Evolutionary conservation across 2,888 invertebrate genomes (phyloP).

Genomic region (Plagodis pulveraria): DNA sequence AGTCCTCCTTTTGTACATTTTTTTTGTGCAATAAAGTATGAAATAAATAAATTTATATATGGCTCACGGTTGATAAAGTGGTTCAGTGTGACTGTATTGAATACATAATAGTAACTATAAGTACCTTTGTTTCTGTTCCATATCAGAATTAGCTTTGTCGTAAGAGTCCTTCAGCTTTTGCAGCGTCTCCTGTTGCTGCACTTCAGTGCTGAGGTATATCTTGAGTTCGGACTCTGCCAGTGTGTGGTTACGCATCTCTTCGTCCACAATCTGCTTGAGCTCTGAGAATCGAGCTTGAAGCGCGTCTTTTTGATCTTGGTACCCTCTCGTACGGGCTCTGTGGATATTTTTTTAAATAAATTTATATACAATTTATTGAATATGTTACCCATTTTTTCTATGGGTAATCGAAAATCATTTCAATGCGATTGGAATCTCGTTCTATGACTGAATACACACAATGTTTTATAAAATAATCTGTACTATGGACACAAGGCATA

Average conservation of each 20-base stretch:
- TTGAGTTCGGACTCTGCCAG: constrained; percentile 92
- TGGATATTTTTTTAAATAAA: neutral
- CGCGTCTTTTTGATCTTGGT: constrained; percentile 89
- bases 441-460: no score
- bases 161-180: constrained; percentile 83
- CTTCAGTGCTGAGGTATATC: constrained; percentile 88
- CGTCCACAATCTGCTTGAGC: constrained; percentile 88
- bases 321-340: constrained; percentile 86
- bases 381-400: no score
- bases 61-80: no score
- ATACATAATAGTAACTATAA: constrained; percentile 29
- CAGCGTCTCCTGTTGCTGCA: constrained; percentile 86
- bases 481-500: no score
- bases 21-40: no score
- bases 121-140: constrained; percentile 78
- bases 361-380: neutral
- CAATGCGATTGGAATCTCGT: no score
- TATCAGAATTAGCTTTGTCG: constrained; percentile 73
- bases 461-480: no score
- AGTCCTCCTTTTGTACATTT: no score
- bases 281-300: constrained; percentile 88
- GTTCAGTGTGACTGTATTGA: no score
- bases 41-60: no score
- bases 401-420: no score
- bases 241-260: constrained; percentile 84